A percentile compares a stretch with the other conserved stretches of the same genome.
phyloP scores from a whole-genome alignment of 2,113 vertebrate species.

The Glaucidium brasilianum region DNA sequence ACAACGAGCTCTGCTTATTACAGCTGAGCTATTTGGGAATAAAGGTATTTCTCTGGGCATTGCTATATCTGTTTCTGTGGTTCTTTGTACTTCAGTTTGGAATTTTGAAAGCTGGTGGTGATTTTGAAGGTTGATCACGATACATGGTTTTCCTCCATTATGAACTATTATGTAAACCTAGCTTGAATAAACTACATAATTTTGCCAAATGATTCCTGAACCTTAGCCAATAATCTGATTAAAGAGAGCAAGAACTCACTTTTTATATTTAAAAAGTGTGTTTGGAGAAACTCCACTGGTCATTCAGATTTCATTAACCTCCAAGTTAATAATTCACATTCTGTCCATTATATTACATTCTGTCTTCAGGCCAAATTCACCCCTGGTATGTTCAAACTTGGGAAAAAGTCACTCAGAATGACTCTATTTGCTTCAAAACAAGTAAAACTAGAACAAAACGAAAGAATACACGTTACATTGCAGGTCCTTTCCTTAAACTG shows the following conservation, averaged over 20 bases:
- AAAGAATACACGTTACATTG: not conserved
- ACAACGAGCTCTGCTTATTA: not conserved
- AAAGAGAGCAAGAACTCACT: conserved; percentile 45
- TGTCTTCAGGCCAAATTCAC: conserved; percentile 27
- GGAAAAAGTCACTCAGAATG: not conserved
- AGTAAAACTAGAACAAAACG: not conserved
- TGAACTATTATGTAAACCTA: conserved; percentile 57
- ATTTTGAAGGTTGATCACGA: conserved; percentile 32
- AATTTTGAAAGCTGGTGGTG: conserved; percentile 6
- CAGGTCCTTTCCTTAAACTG: not conserved
- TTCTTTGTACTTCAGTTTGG: conserved; percentile 27
- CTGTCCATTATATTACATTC: not conserved
- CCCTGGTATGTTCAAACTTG: not conserved
- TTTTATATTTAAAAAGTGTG: conserved; percentile 47
- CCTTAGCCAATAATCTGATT: conserved; percentile 55
- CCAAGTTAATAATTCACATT: conserved; percentile 42
- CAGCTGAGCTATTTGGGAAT: not conserved
- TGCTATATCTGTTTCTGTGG: conserved; percentile 15
- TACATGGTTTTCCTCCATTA: conserved; percentile 37
- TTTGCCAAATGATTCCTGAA: conserved; percentile 60
- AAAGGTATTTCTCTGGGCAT: conserved; percentile 26
- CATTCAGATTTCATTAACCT: conserved; percentile 59
- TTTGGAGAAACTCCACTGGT: conserved; percentile 55
- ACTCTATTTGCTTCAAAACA: not conserved
- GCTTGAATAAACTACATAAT: conserved; percentile 41